A percentile compares a stretch with the other conserved stretches of the same genome.
phyloP scores from a whole-genome alignment of 2,888 invertebrate species.

The Micoletzkya japonica region DNA sequence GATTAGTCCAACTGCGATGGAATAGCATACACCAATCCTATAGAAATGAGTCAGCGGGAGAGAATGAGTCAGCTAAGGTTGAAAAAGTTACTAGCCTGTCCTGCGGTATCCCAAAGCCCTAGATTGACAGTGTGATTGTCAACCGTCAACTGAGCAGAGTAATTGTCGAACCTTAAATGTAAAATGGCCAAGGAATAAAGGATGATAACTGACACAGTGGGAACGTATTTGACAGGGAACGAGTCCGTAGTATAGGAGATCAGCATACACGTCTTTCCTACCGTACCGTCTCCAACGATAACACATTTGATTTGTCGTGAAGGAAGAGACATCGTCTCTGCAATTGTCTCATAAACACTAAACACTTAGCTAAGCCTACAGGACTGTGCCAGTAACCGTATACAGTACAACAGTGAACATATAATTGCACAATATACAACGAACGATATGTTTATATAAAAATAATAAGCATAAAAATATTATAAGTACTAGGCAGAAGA shows the following conservation, averaged over 20 bases:
- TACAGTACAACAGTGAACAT: no score
- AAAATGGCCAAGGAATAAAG: not conserved
- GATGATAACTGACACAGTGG: conserved; percentile 69
- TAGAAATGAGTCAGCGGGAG: conserved; percentile 16
- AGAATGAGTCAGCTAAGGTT: conserved; percentile 17
- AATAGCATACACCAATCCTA: not conserved
- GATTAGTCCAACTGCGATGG: not conserved
- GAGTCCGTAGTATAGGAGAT: conserved; percentile 72
- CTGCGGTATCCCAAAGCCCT: conserved; percentile 97
- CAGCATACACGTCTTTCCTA: conserved; percentile 72
- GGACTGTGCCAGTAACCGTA: no score
- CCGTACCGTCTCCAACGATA: conserved; percentile 72
- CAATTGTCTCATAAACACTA: no score
- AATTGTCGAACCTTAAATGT: conserved; percentile 90
- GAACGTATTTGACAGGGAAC: conserved; percentile 72
- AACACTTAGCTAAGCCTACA: no score
- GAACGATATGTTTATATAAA: no score
- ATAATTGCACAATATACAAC: no score
- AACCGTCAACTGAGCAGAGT: conserved; percentile 96
- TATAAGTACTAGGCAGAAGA: no score
- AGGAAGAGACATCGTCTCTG: conserved; percentile 63
- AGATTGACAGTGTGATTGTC: conserved; percentile 94
- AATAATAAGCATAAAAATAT: no score
- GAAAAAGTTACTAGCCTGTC: conserved; percentile 81
- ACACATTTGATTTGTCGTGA: conserved; percentile 71